Evolutionary conservation across 64 coral and sea anemone species (phyloP).

Genomic region (Hydrozoanthus tunicans): DNA sequence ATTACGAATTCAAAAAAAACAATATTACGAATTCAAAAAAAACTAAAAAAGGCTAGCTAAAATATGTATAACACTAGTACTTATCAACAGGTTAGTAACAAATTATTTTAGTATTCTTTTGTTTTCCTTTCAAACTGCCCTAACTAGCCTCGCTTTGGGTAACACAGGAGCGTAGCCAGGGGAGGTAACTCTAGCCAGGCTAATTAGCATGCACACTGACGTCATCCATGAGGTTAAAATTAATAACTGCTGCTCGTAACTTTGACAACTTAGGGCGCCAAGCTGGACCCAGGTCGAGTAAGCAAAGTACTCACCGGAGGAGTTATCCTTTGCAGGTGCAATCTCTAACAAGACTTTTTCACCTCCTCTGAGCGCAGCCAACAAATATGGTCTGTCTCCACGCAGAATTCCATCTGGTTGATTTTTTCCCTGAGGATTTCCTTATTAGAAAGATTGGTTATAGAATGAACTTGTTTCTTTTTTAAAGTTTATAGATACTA

Average conservation of each 20-base stretch:
- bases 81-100: not conserved
- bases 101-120: not conserved
- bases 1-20: not conserved
- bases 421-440: conserved; percentile 82
- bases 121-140: not conserved
- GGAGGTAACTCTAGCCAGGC: no score
- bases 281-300: no score
- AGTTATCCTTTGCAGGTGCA: not conserved
- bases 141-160: not conserved
- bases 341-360: conserved; percentile 45
- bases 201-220: no score
- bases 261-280: no score
- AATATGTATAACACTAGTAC: no score
- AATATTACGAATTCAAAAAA: not conserved
- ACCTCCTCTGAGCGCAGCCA: conserved; percentile 57
- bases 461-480: no score
- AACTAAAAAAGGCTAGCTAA: no score
- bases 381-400: conserved; percentile 66
- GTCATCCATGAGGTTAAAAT: no score
- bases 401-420: conserved; percentile 72
- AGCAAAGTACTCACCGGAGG: conserved; percentile 3
- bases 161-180: not conserved
- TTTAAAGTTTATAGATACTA: no score
- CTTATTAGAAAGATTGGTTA: not conserved
- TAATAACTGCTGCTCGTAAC: no score